Evolutionary conservation across 92 coral and sea anemone genomes (phyloP), one percentile per base, ranked within the genome.

Genomic region (Heliopora coerulea): DNA sequence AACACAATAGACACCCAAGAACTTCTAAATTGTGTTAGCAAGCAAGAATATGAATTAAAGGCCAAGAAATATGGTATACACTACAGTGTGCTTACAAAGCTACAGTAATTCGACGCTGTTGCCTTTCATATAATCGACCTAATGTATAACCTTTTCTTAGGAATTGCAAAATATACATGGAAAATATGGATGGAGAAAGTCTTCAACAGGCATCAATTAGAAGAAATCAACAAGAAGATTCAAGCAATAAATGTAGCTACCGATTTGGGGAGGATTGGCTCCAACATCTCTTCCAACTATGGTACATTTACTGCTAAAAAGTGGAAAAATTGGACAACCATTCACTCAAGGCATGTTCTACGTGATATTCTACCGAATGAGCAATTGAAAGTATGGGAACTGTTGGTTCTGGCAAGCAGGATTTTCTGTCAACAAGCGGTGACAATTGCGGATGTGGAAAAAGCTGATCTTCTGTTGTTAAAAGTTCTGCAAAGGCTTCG

Each of bases 321-420:
- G 58, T 85, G 89, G 89, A 85, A 82, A 41, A 81, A 81, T 68
- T 81, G 86, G 85, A 81, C 86, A 28, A 11, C 62, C 0, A 44
- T 85, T 0, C 79, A 85, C 49, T 85, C 86, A n/a, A 23, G 48
- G 0, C 64, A 74, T 68, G 86, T 67, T 0, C 82, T 85, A 8
- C 30, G 70, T 33, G 89, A 79, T 32, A 10, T 85, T 3, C 39
- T 85, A 18, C 79, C 79, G 30, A 27, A 27, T 20, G 50, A 59
- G 0, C 65, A 85, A 21, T 34, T 81, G 10, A 44, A 33, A 17
- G 54, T 70, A 46, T 81, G 89, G 83, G 80, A 81, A 11, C 44
- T 74, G 20, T 85, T 81, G 58, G 86, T 80, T 25, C 11, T 74
- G n/a, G 89, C 83, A 24, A 69, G 89, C 27, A 35, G 65, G 9